phyloP scores from a whole-genome alignment of 2,797 vertebrate species.

The Chlorospingus semifuscus region DNA sequence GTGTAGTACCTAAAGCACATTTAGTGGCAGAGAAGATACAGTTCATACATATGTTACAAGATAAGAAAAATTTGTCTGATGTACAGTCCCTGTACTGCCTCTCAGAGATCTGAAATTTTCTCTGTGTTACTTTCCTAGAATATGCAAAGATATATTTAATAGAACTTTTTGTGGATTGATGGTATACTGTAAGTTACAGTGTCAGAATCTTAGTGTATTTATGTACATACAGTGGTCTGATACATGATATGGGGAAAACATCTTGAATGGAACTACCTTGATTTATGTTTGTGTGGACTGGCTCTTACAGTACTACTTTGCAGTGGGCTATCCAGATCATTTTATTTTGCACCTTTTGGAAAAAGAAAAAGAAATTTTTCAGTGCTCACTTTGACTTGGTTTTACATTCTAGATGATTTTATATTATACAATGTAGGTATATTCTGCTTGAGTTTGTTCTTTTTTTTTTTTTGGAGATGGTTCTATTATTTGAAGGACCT shows the following conservation, averaged over 20 bases:
- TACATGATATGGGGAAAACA: neutral
- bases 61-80: neutral
- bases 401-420: neutral
- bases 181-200: neutral
- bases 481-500: neutral
- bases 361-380: neutral
- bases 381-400: neutral
- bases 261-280: neutral
- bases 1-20: neutral
- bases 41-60: neutral
- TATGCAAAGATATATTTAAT: neutral
- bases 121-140: neutral
- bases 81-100: neutral
- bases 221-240: neutral
- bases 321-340: neutral
- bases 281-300: neutral
- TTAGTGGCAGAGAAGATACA: neutral
- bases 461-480: neutral
- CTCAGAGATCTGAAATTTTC: neutral
- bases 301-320: neutral
- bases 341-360: neutral
- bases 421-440: neutral
- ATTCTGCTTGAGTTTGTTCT: neutral
- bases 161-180: neutral
- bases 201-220: neutral